Percentiles rank a stretch among this genome's conserved stretches.
phyloP scores from a whole-genome alignment of 2,888 invertebrate species.

The Platycheirus albimanus region DNA sequence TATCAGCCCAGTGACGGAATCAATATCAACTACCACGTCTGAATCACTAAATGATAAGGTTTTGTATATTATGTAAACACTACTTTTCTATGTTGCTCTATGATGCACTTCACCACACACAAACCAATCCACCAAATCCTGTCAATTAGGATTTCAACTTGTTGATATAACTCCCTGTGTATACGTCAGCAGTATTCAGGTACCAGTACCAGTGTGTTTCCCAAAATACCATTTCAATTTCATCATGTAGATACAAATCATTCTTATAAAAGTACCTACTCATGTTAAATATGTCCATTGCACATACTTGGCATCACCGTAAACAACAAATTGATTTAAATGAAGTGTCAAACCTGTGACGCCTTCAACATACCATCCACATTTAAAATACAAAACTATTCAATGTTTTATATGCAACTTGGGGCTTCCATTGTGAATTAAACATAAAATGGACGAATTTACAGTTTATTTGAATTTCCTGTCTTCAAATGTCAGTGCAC shows the following conservation, averaged over 20 bases:
- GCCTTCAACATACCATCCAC: too few species aligned
- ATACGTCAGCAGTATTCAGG: slow-evolving; percentile 57
- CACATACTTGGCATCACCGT: too few species aligned
- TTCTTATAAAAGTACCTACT: not conserved
- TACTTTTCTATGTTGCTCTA: slow-evolving; percentile 52
- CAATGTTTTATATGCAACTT: too few species aligned
- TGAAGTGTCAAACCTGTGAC: too few species aligned
- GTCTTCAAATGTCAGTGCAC: too few species aligned
- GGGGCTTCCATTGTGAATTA: too few species aligned
- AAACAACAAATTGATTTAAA: too few species aligned
- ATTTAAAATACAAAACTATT: too few species aligned
- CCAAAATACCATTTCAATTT: slow-evolving; percentile 25
- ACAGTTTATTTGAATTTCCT: too few species aligned
- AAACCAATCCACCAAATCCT: slow-evolving; percentile 65
- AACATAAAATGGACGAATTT: too few species aligned
- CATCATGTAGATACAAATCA: slow-evolving; percentile 21
- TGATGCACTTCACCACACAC: slow-evolving; percentile 69
- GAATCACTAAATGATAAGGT: slow-evolving; percentile 80
- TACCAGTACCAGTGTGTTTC: slow-evolving; percentile 60
- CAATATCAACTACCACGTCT: slow-evolving; percentile 78
- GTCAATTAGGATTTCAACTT: slow-evolving; percentile 66
- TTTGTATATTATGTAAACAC: slow-evolving; percentile 76
- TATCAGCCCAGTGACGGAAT: slow-evolving; percentile 84
- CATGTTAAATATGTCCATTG: too few species aligned
- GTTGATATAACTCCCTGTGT: slow-evolving; percentile 50